These are phyloP conservation scores for Stomorhina lunata DNA, from an alignment of 2,888 invertebrate genomes.

Conservation along the genomic window DNA sequence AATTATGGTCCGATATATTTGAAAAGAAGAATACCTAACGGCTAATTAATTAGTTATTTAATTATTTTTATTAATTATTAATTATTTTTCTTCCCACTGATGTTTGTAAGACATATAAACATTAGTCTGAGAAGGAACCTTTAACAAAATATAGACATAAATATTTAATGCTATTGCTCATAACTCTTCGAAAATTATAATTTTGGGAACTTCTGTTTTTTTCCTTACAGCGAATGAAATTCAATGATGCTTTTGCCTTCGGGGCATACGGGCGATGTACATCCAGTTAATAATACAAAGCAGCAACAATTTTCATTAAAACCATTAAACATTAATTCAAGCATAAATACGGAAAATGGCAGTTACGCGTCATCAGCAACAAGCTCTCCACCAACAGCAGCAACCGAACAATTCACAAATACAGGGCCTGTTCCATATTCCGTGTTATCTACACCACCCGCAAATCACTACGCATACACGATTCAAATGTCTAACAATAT, in stretches of 20 bases:
- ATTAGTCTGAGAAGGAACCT: no score
- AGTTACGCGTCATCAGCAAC: slow-evolving; percentile 22
- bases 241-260: slow-evolving; percentile 80
- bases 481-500: slow-evolving; percentile 7
- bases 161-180: not conserved
- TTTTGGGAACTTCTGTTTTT: slow-evolving; percentile 12
- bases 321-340: slow-evolving; percentile 68
- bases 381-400: not conserved
- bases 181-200: not conserved
- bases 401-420: slow-evolving; percentile 49
- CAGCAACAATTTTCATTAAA: slow-evolving; percentile 72
- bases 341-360: slow-evolving; percentile 62
- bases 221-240: slow-evolving; percentile 75
- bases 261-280: slow-evolving; percentile 78
- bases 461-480: slow-evolving; percentile 25
- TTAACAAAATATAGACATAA: not conserved
- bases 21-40: no score
- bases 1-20: no score
- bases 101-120: no score
- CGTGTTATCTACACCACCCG: slow-evolving; percentile 17
- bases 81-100: no score
- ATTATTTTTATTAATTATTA: no score
- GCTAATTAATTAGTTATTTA: no score
- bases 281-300: slow-evolving; percentile 72
- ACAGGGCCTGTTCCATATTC: slow-evolving; percentile 49